phyloP scores from a whole-genome alignment of 1,140 invertebrate species.

The Polypedilum pembai region DNA sequence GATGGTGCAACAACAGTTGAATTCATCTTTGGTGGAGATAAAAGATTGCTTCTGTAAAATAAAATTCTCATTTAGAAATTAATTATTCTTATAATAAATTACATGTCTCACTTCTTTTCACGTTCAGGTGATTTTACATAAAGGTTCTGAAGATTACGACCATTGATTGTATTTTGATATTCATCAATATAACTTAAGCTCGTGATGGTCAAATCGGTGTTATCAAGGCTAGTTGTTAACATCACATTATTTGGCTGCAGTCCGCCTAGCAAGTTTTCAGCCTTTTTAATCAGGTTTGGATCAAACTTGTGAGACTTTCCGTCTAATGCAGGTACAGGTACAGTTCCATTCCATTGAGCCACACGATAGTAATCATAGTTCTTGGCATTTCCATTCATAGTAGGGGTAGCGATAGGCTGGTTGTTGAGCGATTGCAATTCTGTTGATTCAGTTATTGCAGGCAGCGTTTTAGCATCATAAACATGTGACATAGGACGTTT shows the following conservation, averaged over 20 bases:
- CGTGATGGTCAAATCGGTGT: conserved; percentile 52
- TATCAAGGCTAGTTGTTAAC: conserved; percentile 45
- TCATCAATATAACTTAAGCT: conserved; percentile 54
- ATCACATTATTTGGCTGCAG: background rate
- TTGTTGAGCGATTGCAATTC: conserved; percentile 46
- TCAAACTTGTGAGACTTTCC: conserved; percentile 37
- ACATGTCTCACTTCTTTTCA: background rate
- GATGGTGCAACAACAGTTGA: background rate
- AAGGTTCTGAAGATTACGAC: conserved; percentile 21
- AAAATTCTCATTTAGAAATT: background rate
- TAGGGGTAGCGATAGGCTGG: background rate
- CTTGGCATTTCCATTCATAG: conserved; percentile 31
- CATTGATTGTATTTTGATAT: conserved; percentile 36
- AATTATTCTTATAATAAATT: background rate
- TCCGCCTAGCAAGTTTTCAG: conserved; percentile 39
- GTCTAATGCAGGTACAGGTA: background rate
- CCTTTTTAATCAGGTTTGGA: conserved; percentile 41
- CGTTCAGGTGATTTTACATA: background rate
- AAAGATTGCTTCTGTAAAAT: background rate
- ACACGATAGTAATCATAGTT: conserved; percentile 10
- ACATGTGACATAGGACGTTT: conserved; percentile 46
- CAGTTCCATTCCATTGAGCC: conserved; percentile 13
- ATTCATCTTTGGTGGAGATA: background rate
- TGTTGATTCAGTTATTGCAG: conserved; percentile 48
- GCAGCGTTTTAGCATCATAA: conserved; percentile 47